These are phyloP conservation scores for Diabrotica virgifera DNA, from an alignment of 1,140 invertebrate species.

Conservation along the genomic window DNA sequence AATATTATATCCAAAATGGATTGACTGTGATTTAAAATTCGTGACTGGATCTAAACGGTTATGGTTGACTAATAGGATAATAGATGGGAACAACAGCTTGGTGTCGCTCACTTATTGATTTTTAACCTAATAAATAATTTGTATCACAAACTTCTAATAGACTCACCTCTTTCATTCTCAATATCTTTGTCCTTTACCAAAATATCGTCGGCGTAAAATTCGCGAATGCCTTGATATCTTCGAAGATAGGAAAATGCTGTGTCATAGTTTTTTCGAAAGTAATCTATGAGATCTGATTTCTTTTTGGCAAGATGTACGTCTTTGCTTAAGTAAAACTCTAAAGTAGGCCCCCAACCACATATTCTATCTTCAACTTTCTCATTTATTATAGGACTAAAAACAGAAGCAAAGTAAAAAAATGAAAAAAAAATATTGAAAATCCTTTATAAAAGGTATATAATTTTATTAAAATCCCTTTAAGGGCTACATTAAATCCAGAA, in stretches of 20 bases:
- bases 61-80: too few relatives aligned
- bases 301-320: conserved; percentile 59
- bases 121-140: too few relatives aligned
- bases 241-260: conserved; percentile 60
- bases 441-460: too few relatives aligned
- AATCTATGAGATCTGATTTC: conserved; percentile 53
- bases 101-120: too few relatives aligned
- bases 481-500: too few relatives aligned
- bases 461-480: too few relatives aligned
- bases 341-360: conserved; percentile 61
- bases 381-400: conserved; percentile 70
- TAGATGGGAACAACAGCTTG: too few relatives aligned
- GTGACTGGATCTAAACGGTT: too few relatives aligned
- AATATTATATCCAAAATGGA: too few relatives aligned
- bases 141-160: neutral
- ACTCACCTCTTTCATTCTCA: conserved; percentile 39
- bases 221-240: conserved; percentile 63
- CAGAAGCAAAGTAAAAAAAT: conserved; percentile 13
- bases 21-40: too few relatives aligned
- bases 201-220: conserved; percentile 70
- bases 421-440: too few relatives aligned
- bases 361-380: conserved; percentile 66
- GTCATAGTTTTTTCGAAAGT: conserved; percentile 60
- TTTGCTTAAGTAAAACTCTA: conserved; percentile 62
- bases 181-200: conserved; percentile 55